phyloP scores from a whole-genome alignment of 2,888 invertebrate genomes.

The Pseudococcus jackbeardsleyi region DNA sequence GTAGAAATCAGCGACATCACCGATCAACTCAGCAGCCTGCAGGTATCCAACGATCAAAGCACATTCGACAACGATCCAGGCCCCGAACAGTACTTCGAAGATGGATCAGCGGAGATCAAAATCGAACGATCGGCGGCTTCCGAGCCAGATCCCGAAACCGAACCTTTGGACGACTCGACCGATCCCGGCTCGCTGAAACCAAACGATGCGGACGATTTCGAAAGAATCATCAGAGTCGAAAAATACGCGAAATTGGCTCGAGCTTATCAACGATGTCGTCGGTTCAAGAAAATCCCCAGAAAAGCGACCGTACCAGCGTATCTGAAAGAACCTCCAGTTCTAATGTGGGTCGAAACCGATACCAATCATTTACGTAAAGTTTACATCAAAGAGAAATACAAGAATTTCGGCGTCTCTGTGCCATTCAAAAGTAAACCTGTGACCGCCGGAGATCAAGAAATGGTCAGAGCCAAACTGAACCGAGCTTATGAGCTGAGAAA shows the following conservation, averaged over 20 bases:
- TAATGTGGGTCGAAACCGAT: neutral
- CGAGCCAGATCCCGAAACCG: neutral
- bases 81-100: neutral
- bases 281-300: constrained; percentile 8
- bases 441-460: neutral
- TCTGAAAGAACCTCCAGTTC: neutral
- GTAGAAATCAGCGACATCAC: neutral
- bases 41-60: neutral
- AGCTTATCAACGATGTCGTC: neutral
- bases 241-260: neutral
- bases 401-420: neutral
- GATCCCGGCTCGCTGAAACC: neutral
- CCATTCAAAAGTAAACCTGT: neutral
- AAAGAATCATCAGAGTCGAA: neutral
- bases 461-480: neutral
- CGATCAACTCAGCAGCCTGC: neutral
- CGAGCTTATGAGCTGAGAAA: constrained; percentile 34
- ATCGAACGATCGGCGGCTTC: neutral
- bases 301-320: neutral
- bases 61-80: neutral
- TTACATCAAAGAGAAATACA: constrained; percentile 25
- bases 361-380: neutral
- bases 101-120: neutral
- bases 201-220: neutral
- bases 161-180: neutral